Percentiles rank a stretch among this genome's conserved stretches.
Evolutionary conservation across 2,113 vertebrate genomes (phyloP).

Genomic region (Calyptommatus sinebrachiatus): DNA sequence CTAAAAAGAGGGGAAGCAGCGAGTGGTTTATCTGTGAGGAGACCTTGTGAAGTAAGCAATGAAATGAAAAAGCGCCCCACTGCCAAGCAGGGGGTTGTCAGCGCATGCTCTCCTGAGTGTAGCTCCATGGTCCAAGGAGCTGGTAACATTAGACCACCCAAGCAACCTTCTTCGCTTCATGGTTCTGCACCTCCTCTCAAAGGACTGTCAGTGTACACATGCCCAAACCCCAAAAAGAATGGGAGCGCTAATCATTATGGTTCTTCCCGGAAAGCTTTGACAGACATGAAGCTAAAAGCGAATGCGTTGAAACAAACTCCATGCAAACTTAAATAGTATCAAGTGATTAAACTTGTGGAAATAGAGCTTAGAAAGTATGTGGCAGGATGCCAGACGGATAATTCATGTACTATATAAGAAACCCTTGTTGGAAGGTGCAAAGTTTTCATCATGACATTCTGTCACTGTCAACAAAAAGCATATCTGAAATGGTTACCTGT

Average conservation of each 20-base stretch:
- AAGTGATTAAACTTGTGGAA: background rate
- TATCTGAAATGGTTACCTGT: too few relatives aligned
- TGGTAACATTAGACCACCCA: constrained; percentile 57
- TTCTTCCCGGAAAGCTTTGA: constrained; percentile 46
- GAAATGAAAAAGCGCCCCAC: constrained; percentile 55
- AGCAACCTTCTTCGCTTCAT: background rate
- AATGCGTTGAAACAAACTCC: constrained; percentile 48
- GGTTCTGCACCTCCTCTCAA: constrained; percentile 38
- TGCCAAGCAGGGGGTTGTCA: constrained; percentile 34
- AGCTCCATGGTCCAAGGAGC: constrained; percentile 49
- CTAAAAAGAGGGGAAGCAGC: background rate
- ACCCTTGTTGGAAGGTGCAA: background rate
- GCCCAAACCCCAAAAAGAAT: constrained; percentile 63
- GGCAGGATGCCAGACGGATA: background rate
- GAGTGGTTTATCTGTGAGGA: constrained; percentile 14
- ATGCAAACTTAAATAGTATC: constrained; percentile 40
- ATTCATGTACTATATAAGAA: background rate
- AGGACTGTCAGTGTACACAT: constrained; percentile 3
- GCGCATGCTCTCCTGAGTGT: background rate
- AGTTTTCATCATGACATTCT: background rate
- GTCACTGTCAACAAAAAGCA: too few relatives aligned
- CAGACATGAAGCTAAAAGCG: constrained; percentile 55
- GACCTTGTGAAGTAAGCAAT: background rate
- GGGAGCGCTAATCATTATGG: constrained; percentile 29
- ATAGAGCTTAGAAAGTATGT: background rate